Base-by-base conservation (phyloP, 2,888 invertebrate species). In the Andricus curvator region DNA sequence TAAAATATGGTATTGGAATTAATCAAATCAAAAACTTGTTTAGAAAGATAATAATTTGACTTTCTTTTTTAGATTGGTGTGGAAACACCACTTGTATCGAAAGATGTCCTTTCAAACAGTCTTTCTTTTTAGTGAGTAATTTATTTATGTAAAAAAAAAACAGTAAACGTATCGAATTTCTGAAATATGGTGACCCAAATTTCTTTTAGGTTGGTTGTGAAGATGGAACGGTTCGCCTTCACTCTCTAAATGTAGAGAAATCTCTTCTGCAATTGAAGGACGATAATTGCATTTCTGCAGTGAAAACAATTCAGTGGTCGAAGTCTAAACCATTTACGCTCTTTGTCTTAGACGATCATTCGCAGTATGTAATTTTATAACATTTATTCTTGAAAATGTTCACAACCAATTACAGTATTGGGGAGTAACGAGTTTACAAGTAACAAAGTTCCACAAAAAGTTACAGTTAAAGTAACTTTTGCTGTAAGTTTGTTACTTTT, bases 291-390 rank as follows among this genome's bases (percentile, higher is more conserved):
- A 88, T 83, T 13, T 88, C 88, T 8, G 88, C 89, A 17, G 91
- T 94, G 51, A 93, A 92, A 84, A 87, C 89, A 5, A 87, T 95
- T 11, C 93, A 94, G 85, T 94, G 94, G 94, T 94, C 94, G 0
- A 92, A 90, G 77, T 93, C 93, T 20, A 93, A 93, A 86, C 94
- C 94, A 0, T 93, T 94, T 81, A 91, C 93, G 29, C 92, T 95
- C 86, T 94, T 93, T 84, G 91, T 93, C 22, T 90, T 94, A 82
- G 94, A 94, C 87, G 87, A 89, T 37, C 83, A 89, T 77, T 93
- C 93, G 25, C 89, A 91, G 93, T 93, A 88, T 85, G 84, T 81
- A 68, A 29, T 64, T 37, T 41, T n/a, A 64, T 51, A 60, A 41
- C 20, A 41, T 76, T 41, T 44, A 48, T 37, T 33, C 56, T 65